These are phyloP conservation scores for Dromas ardeola DNA, from an alignment of 2,113 vertebrate genomes.

Conservation along the genomic window DNA sequence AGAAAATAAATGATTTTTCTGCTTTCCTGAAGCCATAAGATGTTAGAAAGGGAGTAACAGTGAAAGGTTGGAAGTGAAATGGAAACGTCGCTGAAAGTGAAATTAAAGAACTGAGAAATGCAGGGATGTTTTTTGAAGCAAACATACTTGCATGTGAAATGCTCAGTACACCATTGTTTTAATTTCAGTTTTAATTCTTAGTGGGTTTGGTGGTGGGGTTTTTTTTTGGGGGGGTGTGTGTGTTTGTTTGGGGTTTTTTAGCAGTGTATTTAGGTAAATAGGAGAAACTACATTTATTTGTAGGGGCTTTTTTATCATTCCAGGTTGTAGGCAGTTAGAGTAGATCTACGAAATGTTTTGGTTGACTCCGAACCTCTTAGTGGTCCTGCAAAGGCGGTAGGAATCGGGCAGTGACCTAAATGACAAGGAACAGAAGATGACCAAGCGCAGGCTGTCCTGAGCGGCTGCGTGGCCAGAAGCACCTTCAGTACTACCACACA, in stretches of 20 bases:
- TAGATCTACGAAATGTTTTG: background rate
- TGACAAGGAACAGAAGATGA: background rate
- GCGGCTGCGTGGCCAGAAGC: accelerated
- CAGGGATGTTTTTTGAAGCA: background rate
- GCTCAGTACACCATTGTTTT: background rate
- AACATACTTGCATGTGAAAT: background rate
- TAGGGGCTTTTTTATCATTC: background rate
- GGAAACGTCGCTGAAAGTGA: background rate
- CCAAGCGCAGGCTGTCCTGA: background rate
- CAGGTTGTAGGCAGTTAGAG: background rate
- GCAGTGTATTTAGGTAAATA: background rate
- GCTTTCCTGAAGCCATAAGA: background rate
- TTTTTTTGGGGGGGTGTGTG: too few species aligned
- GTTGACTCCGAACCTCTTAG: background rate
- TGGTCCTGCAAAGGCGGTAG: accelerated
- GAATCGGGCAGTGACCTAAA: background rate
- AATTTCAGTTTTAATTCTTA: background rate
- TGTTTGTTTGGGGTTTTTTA: background rate
- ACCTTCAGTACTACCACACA: accelerated
- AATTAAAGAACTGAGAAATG: background rate
- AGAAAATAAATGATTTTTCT: background rate
- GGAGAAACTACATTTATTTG: background rate
- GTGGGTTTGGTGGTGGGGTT: background rate
- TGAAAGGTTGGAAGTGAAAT: background rate
- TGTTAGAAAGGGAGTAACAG: background rate